Conservation (phyloP, 2,797 vertebrate genomes). For the Xiphophorus birchmanni region DNA sequence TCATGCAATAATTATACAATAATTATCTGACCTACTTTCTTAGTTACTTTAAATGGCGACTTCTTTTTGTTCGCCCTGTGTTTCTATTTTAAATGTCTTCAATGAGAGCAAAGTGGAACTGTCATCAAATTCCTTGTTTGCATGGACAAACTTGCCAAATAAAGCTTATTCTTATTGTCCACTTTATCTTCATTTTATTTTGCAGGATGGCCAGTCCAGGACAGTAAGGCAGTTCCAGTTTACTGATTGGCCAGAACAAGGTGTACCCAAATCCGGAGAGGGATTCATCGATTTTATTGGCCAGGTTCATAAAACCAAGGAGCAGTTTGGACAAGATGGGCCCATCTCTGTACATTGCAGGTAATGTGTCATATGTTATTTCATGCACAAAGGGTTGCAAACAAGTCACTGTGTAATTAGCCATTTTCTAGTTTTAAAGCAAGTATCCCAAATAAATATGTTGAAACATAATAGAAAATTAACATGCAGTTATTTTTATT, state of each 20-base stretch:
- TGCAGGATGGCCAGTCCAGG: conserved; percentile 95
- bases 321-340: conserved; percentile 98
- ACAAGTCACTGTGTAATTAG: background rate
- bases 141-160: background rate
- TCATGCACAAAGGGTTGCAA: background rate
- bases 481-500: background rate
- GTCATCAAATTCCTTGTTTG: background rate
- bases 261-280: conserved; percentile 96
- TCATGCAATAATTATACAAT: background rate
- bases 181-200: background rate
- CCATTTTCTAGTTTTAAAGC: background rate
- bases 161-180: background rate
- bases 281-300: conserved; percentile 99
- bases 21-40: background rate
- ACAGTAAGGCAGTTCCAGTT: conserved; percentile 99
- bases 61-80: background rate
- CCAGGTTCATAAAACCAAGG: conserved; percentile 99
- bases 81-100: background rate
- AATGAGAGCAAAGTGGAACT: background rate
- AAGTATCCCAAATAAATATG: background rate
- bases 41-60: background rate
- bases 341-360: conserved; percentile 99
- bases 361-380: conserved; percentile 64
- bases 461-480: background rate
- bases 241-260: conserved; percentile 98